Evolutionary conservation across 2,888 invertebrate species (phyloP).

Genomic region (Conchocele bisecta): DNA sequence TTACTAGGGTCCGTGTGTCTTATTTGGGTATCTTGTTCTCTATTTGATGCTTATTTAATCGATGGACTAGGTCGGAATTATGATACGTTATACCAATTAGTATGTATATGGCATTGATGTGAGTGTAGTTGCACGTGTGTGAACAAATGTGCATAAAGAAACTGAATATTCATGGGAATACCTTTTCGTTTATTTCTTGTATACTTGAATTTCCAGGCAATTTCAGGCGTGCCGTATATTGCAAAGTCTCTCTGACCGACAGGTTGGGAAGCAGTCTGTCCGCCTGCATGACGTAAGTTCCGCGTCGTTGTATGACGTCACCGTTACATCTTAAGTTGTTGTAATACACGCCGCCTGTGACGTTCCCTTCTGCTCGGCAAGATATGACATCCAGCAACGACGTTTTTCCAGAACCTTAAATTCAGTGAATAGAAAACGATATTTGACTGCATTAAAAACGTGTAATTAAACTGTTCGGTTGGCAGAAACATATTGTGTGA

Average conservation of each 20-base stretch:
- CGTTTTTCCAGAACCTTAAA: conserved; percentile 84
- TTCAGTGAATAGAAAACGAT: background rate
- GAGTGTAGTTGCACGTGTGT: no score
- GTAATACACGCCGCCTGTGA: conserved; percentile 60
- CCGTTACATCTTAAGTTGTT: conserved; percentile 54
- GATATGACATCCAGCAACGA: conserved; percentile 95
- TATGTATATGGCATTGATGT: no score
- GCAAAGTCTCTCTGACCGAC: conserved; percentile 89
- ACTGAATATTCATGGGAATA: background rate
- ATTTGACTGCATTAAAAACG: background rate
- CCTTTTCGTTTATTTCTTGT: conserved; percentile 47
- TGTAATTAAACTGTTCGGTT: background rate
- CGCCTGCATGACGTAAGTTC: conserved; percentile 92
- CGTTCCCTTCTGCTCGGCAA: conserved; percentile 83
- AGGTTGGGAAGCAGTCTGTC: conserved; percentile 92
- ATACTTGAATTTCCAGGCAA: conserved; percentile 74
- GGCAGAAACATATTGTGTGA: no score
- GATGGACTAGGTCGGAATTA: no score
- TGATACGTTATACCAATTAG: no score
- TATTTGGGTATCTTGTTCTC: background rate
- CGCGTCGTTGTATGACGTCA: conserved; percentile 92
- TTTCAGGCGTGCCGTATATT: conserved; percentile 75
- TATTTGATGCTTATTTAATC: background rate
- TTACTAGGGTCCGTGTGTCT: no score
- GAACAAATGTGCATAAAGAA: background rate